phyloP scores from a whole-genome alignment of 1,140 invertebrate genomes.

The Radopholus similis region DNA sequence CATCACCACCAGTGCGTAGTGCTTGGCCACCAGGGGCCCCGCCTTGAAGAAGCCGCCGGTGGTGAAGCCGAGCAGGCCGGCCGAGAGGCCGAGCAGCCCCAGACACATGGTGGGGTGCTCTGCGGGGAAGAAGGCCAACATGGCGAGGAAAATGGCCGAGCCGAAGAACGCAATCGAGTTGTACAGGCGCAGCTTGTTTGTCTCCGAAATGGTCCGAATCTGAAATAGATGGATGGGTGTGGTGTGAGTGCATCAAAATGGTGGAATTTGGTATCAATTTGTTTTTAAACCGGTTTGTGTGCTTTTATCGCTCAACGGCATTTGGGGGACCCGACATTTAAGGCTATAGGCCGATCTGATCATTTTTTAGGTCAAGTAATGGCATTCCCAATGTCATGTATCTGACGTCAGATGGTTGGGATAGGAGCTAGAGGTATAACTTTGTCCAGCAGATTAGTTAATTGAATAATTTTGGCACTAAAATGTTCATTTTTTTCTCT shows the following conservation, averaged over 20 bases:
- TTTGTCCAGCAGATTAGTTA: too few relatives aligned
- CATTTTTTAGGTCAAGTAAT: too few relatives aligned
- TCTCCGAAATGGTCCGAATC: constrained; percentile 49
- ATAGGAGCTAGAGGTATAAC: too few relatives aligned
- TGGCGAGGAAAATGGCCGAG: constrained; percentile 35
- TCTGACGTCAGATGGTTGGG: too few relatives aligned
- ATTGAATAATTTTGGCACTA: too few relatives aligned
- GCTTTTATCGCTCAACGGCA: neutral
- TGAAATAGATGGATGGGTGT: neutral
- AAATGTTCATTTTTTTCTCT: too few relatives aligned
- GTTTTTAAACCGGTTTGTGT: neutral
- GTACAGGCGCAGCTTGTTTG: constrained; percentile 55
- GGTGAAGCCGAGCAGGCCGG: constrained; percentile 46
- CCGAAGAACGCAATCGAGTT: constrained; percentile 56
- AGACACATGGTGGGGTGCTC: constrained; percentile 39
- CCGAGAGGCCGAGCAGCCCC: constrained; percentile 44
- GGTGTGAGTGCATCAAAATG: too few relatives aligned
- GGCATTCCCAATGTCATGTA: too few relatives aligned
- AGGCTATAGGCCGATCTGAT: too few relatives aligned
- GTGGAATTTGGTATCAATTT: neutral
- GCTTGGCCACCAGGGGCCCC: constrained; percentile 50
- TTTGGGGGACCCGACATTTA: neutral
- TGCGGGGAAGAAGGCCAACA: constrained; percentile 51
- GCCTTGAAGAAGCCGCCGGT: constrained; percentile 60
- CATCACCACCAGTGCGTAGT: constrained; percentile 57